These are phyloP conservation scores for Melikaiella ostensackeni DNA, from an alignment of 2,888 invertebrate genomes.

Conservation along the genomic window DNA sequence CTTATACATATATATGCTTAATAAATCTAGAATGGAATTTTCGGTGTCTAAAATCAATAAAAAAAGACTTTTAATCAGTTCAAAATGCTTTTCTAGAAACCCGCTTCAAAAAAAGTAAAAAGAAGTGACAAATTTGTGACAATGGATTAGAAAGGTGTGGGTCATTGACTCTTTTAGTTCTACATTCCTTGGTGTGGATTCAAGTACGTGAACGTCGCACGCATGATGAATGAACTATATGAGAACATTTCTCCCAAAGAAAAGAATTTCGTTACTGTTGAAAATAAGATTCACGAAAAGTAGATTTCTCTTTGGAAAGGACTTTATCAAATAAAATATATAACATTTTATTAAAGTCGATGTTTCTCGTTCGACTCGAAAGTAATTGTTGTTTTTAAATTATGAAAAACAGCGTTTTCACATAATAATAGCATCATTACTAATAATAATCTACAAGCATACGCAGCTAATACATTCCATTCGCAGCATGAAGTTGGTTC, in stretches of 20 bases:
- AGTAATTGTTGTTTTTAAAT: too few species aligned
- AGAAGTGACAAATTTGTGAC: not conserved
- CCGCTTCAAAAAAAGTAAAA: not conserved
- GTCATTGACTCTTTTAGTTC: not conserved
- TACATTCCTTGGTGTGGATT: not conserved
- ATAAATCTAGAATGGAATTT: not conserved
- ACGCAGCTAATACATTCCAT: too few species aligned
- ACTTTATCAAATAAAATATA: not conserved
- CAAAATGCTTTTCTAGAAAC: not conserved
- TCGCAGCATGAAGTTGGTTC: too few species aligned
- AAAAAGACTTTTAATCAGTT: not conserved
- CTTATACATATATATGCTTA: not conserved
- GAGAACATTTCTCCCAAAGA: not conserved
- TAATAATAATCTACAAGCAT: too few species aligned
- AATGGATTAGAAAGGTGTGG: constrained; percentile 5
- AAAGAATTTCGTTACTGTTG: not conserved
- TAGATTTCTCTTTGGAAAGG: not conserved
- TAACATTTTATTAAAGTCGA: not conserved
- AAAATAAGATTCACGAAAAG: not conserved
- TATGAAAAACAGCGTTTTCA: not conserved
- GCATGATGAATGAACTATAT: not conserved
- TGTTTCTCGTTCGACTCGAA: not conserved
- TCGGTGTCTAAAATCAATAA: not conserved
- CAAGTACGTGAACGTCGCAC: not conserved
- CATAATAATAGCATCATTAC: too few species aligned